Conservation (phyloP, 2,888 invertebrate genomes). For the Pterobdella sp. region DNA sequence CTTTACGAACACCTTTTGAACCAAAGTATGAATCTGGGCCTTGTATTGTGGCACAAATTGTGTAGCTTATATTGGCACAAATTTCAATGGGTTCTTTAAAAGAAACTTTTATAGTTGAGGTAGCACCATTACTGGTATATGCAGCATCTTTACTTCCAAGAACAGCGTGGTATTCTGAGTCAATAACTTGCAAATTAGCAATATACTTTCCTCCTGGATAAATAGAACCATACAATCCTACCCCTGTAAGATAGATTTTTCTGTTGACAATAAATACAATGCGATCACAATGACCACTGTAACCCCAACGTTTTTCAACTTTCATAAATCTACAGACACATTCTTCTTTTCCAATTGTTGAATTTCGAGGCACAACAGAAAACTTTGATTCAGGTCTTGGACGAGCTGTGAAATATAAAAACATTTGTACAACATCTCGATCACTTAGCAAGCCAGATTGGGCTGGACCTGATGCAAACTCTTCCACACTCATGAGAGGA, state of each 20-base stretch:
- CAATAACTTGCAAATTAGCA: slow-evolving; percentile 73
- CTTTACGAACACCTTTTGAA: slow-evolving; percentile 68
- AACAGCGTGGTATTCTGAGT: slow-evolving; percentile 66
- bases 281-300: slow-evolving; percentile 87
- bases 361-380: slow-evolving; percentile 72
- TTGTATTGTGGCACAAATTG: slow-evolving; percentile 70
- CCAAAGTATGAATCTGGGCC: slow-evolving; percentile 82
- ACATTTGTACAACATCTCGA: slow-evolving; percentile 87
- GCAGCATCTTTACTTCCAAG: slow-evolving; percentile 67
- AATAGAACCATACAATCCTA: slow-evolving; percentile 89
- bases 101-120: slow-evolving; percentile 69
- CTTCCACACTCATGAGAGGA: slow-evolving; percentile 85
- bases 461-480: slow-evolving; percentile 88
- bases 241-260: slow-evolving; percentile 87
- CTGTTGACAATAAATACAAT: slow-evolving; percentile 90
- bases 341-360: slow-evolving; percentile 79
- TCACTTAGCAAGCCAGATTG: slow-evolving; percentile 82
- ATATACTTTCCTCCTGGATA: slow-evolving; percentile 89
- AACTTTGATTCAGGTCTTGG: slow-evolving; percentile 71
- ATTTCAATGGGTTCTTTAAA: slow-evolving; percentile 78
- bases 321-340: slow-evolving; percentile 92
- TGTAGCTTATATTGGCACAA: slow-evolving; percentile 68
- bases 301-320: slow-evolving; percentile 92
- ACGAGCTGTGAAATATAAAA: slow-evolving; percentile 84
- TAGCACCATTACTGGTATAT: slow-evolving; percentile 71